Evolutionary conservation across 2,888 invertebrate species (phyloP).

Genomic region (Caenorhabditis sp.): DNA sequence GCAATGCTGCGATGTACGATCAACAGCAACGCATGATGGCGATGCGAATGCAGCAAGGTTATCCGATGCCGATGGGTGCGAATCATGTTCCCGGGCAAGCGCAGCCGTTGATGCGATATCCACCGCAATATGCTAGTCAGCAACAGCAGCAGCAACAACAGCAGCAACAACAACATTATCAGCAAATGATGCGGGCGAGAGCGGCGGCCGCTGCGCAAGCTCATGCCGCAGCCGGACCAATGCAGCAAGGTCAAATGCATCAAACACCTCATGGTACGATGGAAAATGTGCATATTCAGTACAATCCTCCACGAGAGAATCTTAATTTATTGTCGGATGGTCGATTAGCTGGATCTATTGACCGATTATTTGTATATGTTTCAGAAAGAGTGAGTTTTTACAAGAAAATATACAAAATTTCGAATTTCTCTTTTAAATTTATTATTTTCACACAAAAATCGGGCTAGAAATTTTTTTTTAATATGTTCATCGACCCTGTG

Average conservation of each 20-base stretch:
- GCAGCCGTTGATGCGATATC: slow-evolving; percentile 3
- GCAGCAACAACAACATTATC: not conserved
- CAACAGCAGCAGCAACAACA: not conserved
- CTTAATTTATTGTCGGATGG: not conserved
- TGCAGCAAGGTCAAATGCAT: not conserved
- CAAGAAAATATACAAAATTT: no score
- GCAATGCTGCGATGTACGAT: slow-evolving; percentile 31
- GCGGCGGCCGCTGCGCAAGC: not conserved
- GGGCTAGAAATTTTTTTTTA: no score
- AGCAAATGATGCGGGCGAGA: not conserved
- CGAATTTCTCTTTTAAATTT: no score
- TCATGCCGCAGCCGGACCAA: no score
- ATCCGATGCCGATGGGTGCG: not conserved
- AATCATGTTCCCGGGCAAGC: slow-evolving; percentile 4
- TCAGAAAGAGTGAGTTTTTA: not conserved
- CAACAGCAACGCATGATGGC: slow-evolving; percentile 15
- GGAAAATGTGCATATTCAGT: not conserved
- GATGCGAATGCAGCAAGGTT: not conserved
- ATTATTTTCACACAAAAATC: no score
- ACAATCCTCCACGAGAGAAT: not conserved
- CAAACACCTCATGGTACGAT: not conserved
- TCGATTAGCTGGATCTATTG: not conserved
- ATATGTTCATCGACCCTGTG: no score
- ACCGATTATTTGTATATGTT: not conserved
- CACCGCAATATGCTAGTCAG: not conserved